These are phyloP conservation scores for Aegithalos caudatus DNA, from an alignment of 2,113 vertebrate species.

Conservation along the genomic window DNA sequence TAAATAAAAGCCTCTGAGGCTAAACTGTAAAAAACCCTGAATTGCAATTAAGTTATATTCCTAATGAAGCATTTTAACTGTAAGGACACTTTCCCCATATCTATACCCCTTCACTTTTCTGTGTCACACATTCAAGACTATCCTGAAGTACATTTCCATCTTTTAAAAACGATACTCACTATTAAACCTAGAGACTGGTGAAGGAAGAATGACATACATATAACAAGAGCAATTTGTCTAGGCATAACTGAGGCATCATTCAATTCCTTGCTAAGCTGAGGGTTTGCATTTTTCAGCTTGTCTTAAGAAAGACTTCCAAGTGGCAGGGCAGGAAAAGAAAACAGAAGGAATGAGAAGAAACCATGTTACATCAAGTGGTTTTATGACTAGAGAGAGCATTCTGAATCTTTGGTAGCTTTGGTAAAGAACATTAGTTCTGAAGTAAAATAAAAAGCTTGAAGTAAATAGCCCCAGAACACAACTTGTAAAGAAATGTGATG, in stretches of 20 bases:
- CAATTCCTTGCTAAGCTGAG: neutral
- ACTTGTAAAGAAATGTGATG: neutral
- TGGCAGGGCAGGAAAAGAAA: neutral
- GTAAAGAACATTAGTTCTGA: neutral
- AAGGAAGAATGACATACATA: neutral
- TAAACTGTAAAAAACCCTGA: neutral
- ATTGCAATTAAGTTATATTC: neutral
- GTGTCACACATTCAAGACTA: neutral
- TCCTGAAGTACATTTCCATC: neutral
- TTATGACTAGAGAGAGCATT: neutral
- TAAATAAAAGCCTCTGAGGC: neutral
- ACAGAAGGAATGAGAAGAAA: neutral
- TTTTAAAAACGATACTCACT: neutral
- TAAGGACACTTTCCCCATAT: neutral
- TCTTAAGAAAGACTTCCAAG: neutral
- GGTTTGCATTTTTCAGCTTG: neutral
- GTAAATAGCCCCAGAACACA: neutral
- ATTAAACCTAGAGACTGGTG: neutral
- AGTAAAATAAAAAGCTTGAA: too few species aligned
- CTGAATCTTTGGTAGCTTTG: neutral
- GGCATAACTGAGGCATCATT: neutral
- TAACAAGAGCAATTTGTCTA: neutral
- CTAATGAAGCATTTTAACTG: neutral
- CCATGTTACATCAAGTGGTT: rapidly evolving
- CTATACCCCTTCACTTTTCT: neutral